Conservation (phyloP, 2,797 vertebrate species). For the Neostethus bicornis region DNA sequence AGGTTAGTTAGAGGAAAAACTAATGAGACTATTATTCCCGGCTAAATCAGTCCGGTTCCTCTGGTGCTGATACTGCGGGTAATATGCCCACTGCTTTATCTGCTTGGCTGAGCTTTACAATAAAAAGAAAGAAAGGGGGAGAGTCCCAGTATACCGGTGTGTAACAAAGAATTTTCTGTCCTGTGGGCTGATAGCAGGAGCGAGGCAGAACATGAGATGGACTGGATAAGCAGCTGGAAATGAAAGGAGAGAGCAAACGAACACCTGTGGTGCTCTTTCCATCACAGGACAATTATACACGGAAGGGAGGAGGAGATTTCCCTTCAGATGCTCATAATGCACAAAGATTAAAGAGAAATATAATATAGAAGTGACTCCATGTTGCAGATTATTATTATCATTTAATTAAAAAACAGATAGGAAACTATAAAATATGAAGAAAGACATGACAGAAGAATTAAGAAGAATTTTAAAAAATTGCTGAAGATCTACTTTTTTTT, state of each 20-base stretch:
- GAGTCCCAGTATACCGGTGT: conserved; percentile 26
- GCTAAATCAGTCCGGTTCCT: conserved; percentile 32
- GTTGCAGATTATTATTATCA: too few relatives aligned
- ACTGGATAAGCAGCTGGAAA: conserved; percentile 58
- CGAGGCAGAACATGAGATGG: conserved; percentile 43
- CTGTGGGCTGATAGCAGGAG: conserved; percentile 21
- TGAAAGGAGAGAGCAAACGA: conserved; percentile 43
- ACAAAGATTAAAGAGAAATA: too few relatives aligned
- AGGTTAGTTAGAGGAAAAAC: conserved; percentile 21
- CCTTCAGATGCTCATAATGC: too few relatives aligned
- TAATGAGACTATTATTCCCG: conserved; percentile 7
- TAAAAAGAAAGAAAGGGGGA: conserved; percentile 1
- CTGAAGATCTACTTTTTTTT: too few relatives aligned
- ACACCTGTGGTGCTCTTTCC: conserved; percentile 34
- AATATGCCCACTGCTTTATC: conserved; percentile 66
- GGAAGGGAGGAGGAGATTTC: too few relatives aligned
- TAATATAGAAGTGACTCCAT: too few relatives aligned
- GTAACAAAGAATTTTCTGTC: conserved; percentile 37
- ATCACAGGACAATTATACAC: too few relatives aligned
- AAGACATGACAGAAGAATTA: too few relatives aligned
- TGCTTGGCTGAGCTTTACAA: conserved; percentile 33
- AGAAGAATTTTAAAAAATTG: too few relatives aligned
- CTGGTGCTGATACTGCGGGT: conserved; percentile 57
- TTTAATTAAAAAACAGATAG: too few relatives aligned
- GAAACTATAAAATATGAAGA: too few relatives aligned